Evolutionary conservation across 2,797 vertebrate genomes (phyloP), one percentile per base, ranked within the genome.

Genomic region (Petrocephalus schoutedeni): DNA sequence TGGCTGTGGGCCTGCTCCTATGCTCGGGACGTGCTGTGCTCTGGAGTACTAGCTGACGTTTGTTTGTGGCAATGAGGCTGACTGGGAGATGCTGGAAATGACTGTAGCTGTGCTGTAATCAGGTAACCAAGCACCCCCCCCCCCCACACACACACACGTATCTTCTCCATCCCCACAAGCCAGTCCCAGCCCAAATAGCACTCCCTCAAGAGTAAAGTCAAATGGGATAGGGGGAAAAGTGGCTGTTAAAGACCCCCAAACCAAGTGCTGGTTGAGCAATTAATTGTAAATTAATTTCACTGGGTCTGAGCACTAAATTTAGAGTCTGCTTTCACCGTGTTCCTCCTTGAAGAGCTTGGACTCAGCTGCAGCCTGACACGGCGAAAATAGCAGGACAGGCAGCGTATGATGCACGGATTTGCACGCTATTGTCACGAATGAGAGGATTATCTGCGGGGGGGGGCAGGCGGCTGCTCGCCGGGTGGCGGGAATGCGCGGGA

Each of bases 51-150:
- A 19, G 57, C 58, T 28, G 23, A 32, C 16, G 9, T n/a, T 89
- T n/a, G 12, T 84, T 9, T 59, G 61, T 86, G 82, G 71, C 87
- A 64, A 67, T 19, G 87, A 85, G 58, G 86, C 85, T 58, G 21
- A 89, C 88, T 89, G 74, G 90, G 36, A 87, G 58, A 89, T 86
- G 89, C 89, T 41, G 74, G 45, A 49, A 49, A 80, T 80, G 32
- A 80, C 19, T 19, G 74, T 41, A n/a, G 77, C 2, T 82, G 77
- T 49, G 77, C 45, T 49, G 16, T 23, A 61, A 61, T 61, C 1
- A 61, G 58, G 58, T 36, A n/a, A 41, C 21, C 16, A 82, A 49
- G 1, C 32, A 5, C 19, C 32, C 32, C 12, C 36, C 41, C n/a
- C 6, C 41, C 0, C 57, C 5, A 19, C 16, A 59, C 19, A 59